Conservation (phyloP, 2,113 vertebrate genomes). For the Centropus bengalensis region DNA sequence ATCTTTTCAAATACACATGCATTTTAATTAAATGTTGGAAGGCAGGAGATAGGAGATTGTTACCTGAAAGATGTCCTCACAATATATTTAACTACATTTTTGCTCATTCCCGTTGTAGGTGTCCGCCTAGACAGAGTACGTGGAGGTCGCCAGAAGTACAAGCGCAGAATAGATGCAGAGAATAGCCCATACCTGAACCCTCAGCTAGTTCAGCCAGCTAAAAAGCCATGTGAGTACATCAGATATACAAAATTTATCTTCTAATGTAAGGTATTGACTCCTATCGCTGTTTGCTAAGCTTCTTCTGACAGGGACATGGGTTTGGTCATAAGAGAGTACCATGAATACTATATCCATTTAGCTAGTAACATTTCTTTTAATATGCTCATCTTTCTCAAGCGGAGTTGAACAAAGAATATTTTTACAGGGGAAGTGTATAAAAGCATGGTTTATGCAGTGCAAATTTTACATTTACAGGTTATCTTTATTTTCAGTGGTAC, state of each 20-base stretch:
- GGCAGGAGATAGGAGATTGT: not conserved
- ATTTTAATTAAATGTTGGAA: conserved; percentile 1
- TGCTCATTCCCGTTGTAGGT: conserved; percentile 78
- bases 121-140: conserved; percentile 98
- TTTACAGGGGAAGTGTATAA: conserved; percentile 56
- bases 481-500: conserved; percentile 76
- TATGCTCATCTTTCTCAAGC: not conserved
- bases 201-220: conserved; percentile 95
- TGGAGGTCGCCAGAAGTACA: conserved; percentile 98
- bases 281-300: not conserved
- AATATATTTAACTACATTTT: conserved; percentile 19
- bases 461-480: conserved; percentile 74
- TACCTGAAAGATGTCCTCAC: not conserved
- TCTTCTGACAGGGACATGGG: not conserved
- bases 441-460: conserved; percentile 58
- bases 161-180: conserved; percentile 99
- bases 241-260: not conserved
- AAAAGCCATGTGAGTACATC: conserved; percentile 97
- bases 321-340: not conserved
- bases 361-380: conserved; percentile 1
- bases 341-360: not conserved
- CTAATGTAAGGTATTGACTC: not conserved
- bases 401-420: conserved; percentile 31
- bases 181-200: conserved; percentile 99
- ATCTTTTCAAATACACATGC: not conserved